Percentiles rank a stretch among this genome's conserved stretches.
Evolutionary conservation across 1,140 invertebrate species (phyloP).

Genomic region (Myzus persicae): DNA sequence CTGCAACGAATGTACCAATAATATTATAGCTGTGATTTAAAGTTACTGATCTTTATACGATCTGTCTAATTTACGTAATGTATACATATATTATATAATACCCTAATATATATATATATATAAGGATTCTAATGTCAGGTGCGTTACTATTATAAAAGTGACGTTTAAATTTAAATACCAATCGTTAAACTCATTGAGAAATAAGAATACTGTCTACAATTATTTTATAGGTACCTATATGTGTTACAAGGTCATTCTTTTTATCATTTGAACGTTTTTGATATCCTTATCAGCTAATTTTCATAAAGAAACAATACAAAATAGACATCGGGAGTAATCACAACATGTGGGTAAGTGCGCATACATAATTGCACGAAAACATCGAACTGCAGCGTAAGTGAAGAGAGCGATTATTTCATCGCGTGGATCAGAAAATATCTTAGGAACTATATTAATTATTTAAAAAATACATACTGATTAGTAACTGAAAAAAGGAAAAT

Average conservation of each 20-base stretch:
- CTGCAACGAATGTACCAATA: not conserved
- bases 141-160: not conserved
- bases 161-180: not conserved
- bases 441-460: not conserved
- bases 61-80: not conserved
- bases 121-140: too few species aligned
- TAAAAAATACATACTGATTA: not conserved
- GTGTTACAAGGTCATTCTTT: not conserved
- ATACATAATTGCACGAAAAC: not conserved
- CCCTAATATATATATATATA: too few species aligned
- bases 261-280: not conserved
- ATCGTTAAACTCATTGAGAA: not conserved
- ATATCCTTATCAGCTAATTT: slow-evolving; percentile 9
- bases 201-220: not conserved
- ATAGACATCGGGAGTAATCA: not conserved
- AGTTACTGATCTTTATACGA: not conserved
- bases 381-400: not conserved
- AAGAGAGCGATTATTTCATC: not conserved
- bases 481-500: not conserved
- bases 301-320: not conserved
- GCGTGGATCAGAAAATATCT: not conserved
- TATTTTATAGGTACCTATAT: not conserved
- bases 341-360: not conserved
- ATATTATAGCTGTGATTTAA: too few species aligned
- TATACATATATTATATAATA: too few species aligned